Conservation (phyloP, 2,797 vertebrate genomes). For the Gobionotothen gibberifrons region DNA sequence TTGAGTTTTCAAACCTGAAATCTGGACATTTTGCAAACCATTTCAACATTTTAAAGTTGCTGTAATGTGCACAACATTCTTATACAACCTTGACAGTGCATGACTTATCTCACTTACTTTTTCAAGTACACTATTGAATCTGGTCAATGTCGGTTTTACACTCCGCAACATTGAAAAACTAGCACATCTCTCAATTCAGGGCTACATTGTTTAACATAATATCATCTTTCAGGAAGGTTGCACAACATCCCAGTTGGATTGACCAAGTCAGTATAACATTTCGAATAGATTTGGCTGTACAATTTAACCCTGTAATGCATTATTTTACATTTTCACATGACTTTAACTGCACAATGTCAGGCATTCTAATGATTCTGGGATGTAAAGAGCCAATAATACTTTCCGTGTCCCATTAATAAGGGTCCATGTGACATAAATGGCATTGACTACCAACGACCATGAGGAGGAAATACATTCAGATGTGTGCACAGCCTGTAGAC, state of each 20-base stretch:
- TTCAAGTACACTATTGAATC: neutral
- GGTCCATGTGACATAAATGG: neutral
- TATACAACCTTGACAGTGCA: conserved; percentile 8
- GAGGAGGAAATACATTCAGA: neutral
- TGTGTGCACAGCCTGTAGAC: neutral
- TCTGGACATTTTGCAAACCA: conserved; percentile 11
- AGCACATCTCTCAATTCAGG: neutral
- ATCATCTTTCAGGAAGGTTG: neutral
- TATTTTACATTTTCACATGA: neutral
- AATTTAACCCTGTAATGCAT: neutral
- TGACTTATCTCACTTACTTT: neutral
- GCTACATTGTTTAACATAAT: neutral
- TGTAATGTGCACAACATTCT: neutral
- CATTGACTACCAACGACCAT: neutral
- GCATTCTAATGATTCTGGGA: neutral
- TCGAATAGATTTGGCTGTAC: neutral
- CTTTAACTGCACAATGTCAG: neutral
- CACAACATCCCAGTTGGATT: neutral
- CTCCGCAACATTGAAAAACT: neutral
- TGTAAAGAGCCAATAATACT: neutral
- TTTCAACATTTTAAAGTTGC: neutral
- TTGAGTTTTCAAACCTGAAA: conserved; percentile 31
- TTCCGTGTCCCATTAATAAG: neutral
- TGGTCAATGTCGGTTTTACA: conserved; percentile 2
- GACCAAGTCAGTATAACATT: neutral